phyloP scores from a whole-genome alignment of 2,113 vertebrate genomes.

The Pyrgilauda ruficollis region DNA sequence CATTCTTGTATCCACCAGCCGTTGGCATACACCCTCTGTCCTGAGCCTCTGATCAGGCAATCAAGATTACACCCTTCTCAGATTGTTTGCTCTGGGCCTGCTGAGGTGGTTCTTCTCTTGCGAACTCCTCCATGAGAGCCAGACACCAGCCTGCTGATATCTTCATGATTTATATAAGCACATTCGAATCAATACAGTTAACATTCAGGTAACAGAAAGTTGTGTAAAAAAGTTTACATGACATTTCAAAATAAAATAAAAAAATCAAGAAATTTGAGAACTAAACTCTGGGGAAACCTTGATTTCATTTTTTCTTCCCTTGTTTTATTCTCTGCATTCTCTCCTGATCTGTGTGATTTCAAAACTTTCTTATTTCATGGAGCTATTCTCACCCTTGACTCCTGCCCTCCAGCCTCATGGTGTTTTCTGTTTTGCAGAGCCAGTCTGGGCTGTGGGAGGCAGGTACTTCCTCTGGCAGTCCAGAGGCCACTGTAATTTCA shows the following conservation, averaged over 20 bases:
- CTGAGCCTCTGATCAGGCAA: background rate
- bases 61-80: background rate
- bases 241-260: background rate
- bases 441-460: background rate
- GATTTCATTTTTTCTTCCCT: background rate
- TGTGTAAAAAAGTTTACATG: background rate
- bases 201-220: background rate
- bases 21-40: background rate
- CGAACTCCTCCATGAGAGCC: background rate
- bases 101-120: background rate
- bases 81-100: background rate
- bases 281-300: background rate
- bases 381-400: background rate
- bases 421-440: background rate
- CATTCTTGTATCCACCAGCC: background rate
- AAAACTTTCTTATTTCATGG: background rate
- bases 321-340: background rate
- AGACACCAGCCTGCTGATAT: background rate
- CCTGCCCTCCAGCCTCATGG: background rate
- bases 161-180: background rate
- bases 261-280: background rate
- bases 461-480: fast-evolving
- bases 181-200: background rate
- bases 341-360: background rate
- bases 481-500: background rate